Conservation (phyloP, 2,797 vertebrate species). For the Malurus splendens region DNA sequence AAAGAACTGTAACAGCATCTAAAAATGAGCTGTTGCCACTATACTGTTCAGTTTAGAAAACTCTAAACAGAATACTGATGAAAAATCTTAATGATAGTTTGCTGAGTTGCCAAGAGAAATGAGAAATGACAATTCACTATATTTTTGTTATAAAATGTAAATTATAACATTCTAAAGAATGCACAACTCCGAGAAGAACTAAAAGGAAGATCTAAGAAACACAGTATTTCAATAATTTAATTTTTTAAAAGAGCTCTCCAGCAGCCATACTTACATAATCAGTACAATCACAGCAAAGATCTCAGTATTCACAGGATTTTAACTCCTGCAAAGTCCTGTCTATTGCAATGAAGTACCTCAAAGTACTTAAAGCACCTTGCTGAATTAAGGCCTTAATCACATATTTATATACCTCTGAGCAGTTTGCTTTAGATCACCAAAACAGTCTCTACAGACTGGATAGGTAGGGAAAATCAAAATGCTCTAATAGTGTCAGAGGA, state of each 20-base stretch:
- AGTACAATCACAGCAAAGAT: neutral
- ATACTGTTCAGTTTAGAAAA: constrained; percentile 61
- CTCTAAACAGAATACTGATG: constrained; percentile 62
- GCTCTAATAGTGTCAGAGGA: neutral
- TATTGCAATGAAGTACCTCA: neutral
- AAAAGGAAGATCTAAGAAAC: constrained; percentile 24
- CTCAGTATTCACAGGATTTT: neutral
- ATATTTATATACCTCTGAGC: neutral
- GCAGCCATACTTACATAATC: neutral
- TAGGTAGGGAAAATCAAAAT: constrained; percentile 40
- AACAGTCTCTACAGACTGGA: constrained; percentile 3
- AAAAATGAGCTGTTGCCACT: constrained; percentile 68
- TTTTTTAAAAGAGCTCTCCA: neutral
- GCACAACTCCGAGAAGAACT: constrained; percentile 9
- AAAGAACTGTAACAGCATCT: constrained; percentile 65
- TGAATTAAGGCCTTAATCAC: neutral
- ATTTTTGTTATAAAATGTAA: constrained; percentile 51
- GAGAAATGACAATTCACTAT: constrained; percentile 42
- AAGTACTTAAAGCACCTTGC: neutral
- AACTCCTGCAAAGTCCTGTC: neutral
- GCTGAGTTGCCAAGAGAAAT: constrained; percentile 54
- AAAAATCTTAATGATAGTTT: constrained; percentile 65
- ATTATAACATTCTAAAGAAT: constrained; percentile 40
- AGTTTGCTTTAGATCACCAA: constrained; percentile 31
- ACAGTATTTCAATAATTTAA: neutral